Evolutionary conservation across 2,888 invertebrate genomes (phyloP).

Genomic region (Drosophila atripex): DNA sequence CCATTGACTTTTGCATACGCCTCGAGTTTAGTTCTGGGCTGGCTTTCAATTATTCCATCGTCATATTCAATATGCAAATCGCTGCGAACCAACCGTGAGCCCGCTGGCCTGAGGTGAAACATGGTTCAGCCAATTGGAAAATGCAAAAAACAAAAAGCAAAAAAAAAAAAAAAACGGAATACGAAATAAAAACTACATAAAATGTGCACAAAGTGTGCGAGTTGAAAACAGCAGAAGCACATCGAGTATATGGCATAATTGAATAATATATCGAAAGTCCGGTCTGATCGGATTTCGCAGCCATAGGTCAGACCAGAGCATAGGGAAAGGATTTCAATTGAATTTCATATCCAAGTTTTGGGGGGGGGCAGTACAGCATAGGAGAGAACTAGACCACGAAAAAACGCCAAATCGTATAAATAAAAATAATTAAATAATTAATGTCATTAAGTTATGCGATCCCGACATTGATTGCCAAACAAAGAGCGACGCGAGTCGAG

Average conservation of each 20-base stretch:
- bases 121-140: slow-evolving; percentile 67
- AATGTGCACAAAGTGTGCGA: slow-evolving; percentile 12
- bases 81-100: slow-evolving; percentile 39
- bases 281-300: slow-evolving; percentile 38
- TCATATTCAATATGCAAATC: slow-evolving; percentile 73
- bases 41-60: slow-evolving; percentile 64
- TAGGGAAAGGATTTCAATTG: slow-evolving; percentile 28
- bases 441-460: slow-evolving; percentile 71
- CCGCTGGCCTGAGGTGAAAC: slow-evolving; percentile 52
- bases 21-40: slow-evolving; percentile 32
- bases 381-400: slow-evolving; percentile 17
- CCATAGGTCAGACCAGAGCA: slow-evolving; percentile 19
- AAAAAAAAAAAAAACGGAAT: slow-evolving; percentile 15
- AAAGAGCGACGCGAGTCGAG: slow-evolving; percentile 30
- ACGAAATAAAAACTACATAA: slow-evolving; percentile 25
- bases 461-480: slow-evolving; percentile 52
- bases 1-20: slow-evolving; percentile 28
- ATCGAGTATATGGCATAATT: slow-evolving; percentile 59
- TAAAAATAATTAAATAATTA: slow-evolving; percentile 79
- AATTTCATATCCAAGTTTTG: slow-evolving; percentile 37
- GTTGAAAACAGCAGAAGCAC: slow-evolving; percentile 1
- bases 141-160: slow-evolving; percentile 49
- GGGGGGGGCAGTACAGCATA: background rate
- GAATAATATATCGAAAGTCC: slow-evolving; percentile 60
- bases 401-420: slow-evolving; percentile 59